Base-by-base conservation (phyloP, 2,888 invertebrate genomes). In the Seira sanloemensis region DNA sequence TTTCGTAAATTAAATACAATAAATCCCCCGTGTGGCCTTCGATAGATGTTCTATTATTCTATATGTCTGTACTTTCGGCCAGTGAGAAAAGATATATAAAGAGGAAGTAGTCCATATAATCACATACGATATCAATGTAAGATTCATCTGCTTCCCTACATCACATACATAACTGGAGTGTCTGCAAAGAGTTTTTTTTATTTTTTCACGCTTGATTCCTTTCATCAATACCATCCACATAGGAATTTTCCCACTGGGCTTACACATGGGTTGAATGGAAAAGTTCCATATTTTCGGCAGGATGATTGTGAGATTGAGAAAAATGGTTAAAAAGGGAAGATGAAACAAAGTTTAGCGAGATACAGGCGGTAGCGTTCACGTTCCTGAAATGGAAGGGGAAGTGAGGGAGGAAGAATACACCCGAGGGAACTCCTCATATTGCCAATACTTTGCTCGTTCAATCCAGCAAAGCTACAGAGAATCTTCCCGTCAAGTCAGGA, bases 351-450 rank as follows among this genome's bases (percentile, higher is more conserved):
- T 37, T 1, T 23, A 62, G 7, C 4, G 7, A 21, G 23, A 21
- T n/a, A 18, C 18, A 58, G 7, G 12, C n/a, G 2, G 21, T 62
- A 5, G 62, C 62, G n/a, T 62, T 50, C n/a, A 50, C 62, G 21
- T 62, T 23, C 62, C 62, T n/a, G 23, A 2, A 24, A 76, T n/a
- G 18, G 26, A 65, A 27, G 27, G 1, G 65, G 21, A 26, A 19
- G 21, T 24, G 65, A 37, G 65, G 46, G 50, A 76, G 54, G 54
- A 23, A 37, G 65, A 75, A 75, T 75, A 82, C 73, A 77, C 82
- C 78, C 78, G 73, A 54, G 78, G 84, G 75, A 78, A 74, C 77
- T 50, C 18, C 67, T 74, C 66, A 69, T 67, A 84, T 84, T 84
- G 78, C 72, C 68, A 27, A 68, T 27, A 67, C 26, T 71, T 62